Evolutionary conservation across 64 coral and sea anemone genomes (phyloP).

Genomic region (Platygyra sinensis): DNA sequence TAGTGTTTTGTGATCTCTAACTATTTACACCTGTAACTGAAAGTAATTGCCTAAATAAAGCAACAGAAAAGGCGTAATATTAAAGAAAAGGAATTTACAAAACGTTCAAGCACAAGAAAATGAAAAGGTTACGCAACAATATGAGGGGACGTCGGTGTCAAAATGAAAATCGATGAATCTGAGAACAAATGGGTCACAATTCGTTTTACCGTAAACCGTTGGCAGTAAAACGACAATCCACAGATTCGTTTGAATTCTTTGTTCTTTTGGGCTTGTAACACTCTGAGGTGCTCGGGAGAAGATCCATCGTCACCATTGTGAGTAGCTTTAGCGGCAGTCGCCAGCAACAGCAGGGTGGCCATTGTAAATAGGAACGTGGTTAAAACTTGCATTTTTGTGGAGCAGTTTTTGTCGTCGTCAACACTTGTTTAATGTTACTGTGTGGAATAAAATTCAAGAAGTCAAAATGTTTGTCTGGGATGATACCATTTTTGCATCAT

Average conservation of each 20-base stretch:
- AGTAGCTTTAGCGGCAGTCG: neutral
- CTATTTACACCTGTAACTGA: too few relatives aligned
- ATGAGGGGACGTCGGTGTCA: too few relatives aligned
- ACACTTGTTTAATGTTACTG: neutral
- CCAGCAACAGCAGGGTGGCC: neutral
- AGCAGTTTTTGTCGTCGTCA: neutral
- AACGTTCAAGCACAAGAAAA: too few relatives aligned
- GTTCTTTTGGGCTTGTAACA: neutral
- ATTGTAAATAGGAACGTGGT: neutral
- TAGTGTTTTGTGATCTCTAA: too few relatives aligned
- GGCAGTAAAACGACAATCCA: neutral
- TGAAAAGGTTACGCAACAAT: too few relatives aligned
- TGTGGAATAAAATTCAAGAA: neutral
- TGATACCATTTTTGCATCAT: too few relatives aligned
- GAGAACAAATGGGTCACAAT: too few relatives aligned
- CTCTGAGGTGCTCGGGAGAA: neutral
- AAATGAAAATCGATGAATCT: too few relatives aligned
- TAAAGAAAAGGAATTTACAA: too few relatives aligned
- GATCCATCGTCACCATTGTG: neutral
- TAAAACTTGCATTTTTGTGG: neutral
- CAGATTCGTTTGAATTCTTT: constrained; percentile 6
- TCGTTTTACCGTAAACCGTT: neutral
- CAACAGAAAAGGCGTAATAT: too few relatives aligned
- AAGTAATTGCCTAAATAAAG: too few relatives aligned
- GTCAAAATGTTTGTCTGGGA: neutral